Evolutionary conservation across 2,797 vertebrate species (phyloP), one percentile per base, ranked within the genome.

Genomic region (Benthosema pterotum): DNA sequence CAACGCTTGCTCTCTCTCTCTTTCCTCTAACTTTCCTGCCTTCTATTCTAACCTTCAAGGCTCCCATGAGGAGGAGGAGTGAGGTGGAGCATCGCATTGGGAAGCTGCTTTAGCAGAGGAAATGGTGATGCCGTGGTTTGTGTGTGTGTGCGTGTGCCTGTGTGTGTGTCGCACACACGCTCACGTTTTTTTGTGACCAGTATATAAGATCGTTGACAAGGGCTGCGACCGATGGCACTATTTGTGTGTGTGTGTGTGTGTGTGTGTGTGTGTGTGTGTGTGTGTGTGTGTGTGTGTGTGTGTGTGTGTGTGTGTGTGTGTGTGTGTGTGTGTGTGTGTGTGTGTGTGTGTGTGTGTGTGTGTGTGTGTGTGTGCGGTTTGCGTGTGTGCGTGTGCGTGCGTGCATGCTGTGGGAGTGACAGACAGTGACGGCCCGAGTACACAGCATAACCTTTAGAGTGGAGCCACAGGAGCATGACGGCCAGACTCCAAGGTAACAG

Each of bases 381-480:
- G 25, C 25, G 5, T 5, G 25, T 25, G 25, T 25, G 5, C n/a
- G 22, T 4, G 22, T 2, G 2, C 28, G n/a, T 55, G 52, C 15
- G 28, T 55, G 52, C 15, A n/a, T 54, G 52, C 25, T 65, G 71
- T 72, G 68, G 77, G 78, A 75, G 78, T 88, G 88, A 90, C 88
- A 90, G 83, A 72, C 82, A 85, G 87, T 89, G 88, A 90, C 83
- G 78, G 84, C 32, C 32, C 79, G 83, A 88, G 80, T 89, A 90
- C 89, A 90, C 83, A 87, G 75, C 82, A 65, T 89, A 89, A 91
- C 89, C 89, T 91, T 91, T 89, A 83, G 79, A 87, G 83, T 72
- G 79, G 74, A 89, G 86, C 78, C 85, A 90, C 85, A 90, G 87
- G 87, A 90, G 85, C 89, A 87, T 88, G 89, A 91, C 89, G 88